Evolutionary conservation across 1,140 invertebrate genomes (phyloP), one percentile per base, ranked within the genome.

Genomic region (Brachionus rubens): DNA sequence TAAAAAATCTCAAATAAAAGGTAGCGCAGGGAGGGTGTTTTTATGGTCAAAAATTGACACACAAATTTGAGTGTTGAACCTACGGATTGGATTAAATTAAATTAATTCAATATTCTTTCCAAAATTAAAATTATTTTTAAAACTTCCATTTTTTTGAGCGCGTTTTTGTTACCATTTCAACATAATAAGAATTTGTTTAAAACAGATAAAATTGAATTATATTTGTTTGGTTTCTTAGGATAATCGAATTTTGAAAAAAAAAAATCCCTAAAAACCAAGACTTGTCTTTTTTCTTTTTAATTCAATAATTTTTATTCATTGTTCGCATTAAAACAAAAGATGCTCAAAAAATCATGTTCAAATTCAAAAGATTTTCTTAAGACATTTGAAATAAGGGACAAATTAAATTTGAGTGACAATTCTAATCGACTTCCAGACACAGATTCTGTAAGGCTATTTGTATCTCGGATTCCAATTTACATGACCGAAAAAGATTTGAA

Each of bases 401-500:
- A 65, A 65, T n/a, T 41, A 40, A 3, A 43, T 24, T 21, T 12
- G 1, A 14, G 3, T 43, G 59, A 43, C 33, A 24, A 19, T n/a
- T 36, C 33, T 21, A 54, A 28, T n/a, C 19, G 52, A 28, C 36
- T 36, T 36, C 62, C 65, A 43, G 56, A 77, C 43, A 36, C 36
- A 16, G 77, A 77, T 50, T 52, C 68, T 1, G 46, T 77, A 14
- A 72, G 62, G 30, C 56, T 77, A 46, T 77, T 77, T 50, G 46
- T 75, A 9, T 28, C 67, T 33, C 68, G 68, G 59, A 75, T 77
- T 41, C 67, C 77, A 19, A 56, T 33, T 21, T 47, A 19, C 56
- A 70, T 77, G 54, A 40, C 75, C 36, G 77, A 75, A 72, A 56
- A 75, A 10, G 67, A 77, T 19, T 28, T 77, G 33, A 75, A 56